Conservation (phyloP, 2,113 vertebrate genomes). For the Gallinago paraguaiae region DNA sequence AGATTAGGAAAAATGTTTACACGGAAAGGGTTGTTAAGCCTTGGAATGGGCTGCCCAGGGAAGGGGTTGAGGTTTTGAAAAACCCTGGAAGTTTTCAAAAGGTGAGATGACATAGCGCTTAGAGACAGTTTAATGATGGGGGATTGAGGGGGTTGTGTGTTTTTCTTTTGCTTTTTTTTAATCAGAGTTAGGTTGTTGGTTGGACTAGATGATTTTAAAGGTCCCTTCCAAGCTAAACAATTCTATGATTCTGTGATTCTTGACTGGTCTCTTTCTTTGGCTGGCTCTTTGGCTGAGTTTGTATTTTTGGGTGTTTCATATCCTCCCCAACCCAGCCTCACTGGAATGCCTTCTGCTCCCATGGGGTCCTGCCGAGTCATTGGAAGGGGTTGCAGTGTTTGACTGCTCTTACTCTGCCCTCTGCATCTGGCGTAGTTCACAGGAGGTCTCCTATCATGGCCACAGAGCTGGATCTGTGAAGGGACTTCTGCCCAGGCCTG, state of each 20-base stretch:
- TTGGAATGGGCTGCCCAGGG: too few relatives aligned
- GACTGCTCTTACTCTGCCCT: not conserved
- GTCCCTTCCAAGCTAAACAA: too few relatives aligned
- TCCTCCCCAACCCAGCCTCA: not conserved
- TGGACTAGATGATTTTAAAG: too few relatives aligned
- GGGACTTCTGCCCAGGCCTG: not conserved
- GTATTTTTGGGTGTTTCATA: not conserved
- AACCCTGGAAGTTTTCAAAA: too few relatives aligned
- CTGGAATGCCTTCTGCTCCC: not conserved
- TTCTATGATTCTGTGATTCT: not conserved
- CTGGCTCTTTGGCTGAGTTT: not conserved
- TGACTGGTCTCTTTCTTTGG: not conserved
- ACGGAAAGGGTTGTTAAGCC: too few relatives aligned
- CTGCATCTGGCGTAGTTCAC: not conserved
- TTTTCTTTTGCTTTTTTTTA: too few relatives aligned
- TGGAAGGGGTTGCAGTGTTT: not conserved
- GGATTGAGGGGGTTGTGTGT: too few relatives aligned
- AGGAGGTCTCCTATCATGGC: not conserved
- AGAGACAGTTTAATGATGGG: too few relatives aligned
- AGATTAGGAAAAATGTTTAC: too few relatives aligned
- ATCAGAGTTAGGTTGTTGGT: too few relatives aligned
- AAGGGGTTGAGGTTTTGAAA: too few relatives aligned
- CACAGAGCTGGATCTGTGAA: not conserved
- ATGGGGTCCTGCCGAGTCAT: not conserved
- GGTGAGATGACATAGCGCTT: too few relatives aligned